Evolutionary conservation across 2,888 invertebrate genomes (phyloP).

Genomic region (Leptinotarsa peninsularis): DNA sequence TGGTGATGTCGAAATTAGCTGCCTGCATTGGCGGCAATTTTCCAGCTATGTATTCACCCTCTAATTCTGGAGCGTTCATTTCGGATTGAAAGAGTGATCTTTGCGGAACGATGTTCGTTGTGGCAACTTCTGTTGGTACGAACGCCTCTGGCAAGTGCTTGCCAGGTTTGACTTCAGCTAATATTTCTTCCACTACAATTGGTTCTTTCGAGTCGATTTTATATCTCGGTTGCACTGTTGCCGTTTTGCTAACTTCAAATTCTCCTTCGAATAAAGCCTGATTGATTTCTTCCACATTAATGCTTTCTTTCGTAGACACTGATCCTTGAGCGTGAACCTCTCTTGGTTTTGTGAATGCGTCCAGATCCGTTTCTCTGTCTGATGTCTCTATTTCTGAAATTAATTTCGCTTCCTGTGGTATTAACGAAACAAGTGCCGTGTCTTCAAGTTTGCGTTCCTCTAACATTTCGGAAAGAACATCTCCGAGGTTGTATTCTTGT

Average conservation of each 20-base stretch:
- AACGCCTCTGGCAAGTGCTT: slow-evolving; percentile 84
- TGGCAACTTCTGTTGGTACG: slow-evolving; percentile 83
- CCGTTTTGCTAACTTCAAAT: slow-evolving; percentile 68
- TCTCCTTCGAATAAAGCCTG: slow-evolving; percentile 73
- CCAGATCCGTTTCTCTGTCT: slow-evolving; percentile 70
- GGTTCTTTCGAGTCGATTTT: slow-evolving; percentile 75
- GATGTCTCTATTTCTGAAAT: slow-evolving; percentile 73
- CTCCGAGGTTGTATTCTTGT: slow-evolving; percentile 64
- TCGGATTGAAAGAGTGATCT: slow-evolving; percentile 76
- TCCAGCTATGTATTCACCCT: slow-evolving; percentile 72
- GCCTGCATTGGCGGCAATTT: slow-evolving; percentile 73
- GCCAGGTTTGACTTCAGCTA: slow-evolving; percentile 78
- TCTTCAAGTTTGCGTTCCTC: slow-evolving; percentile 59
- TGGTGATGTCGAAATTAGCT: slow-evolving; percentile 72
- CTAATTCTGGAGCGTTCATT: slow-evolving; percentile 76
- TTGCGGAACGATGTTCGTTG: slow-evolving; percentile 74
- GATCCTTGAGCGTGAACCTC: slow-evolving; percentile 70
- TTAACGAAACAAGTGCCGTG: slow-evolving; percentile 65
- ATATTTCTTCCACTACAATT: slow-evolving; percentile 75
- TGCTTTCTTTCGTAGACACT: slow-evolving; percentile 73
- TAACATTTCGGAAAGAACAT: slow-evolving; percentile 59
- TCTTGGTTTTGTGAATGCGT: slow-evolving; percentile 66
- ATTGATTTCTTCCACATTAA: slow-evolving; percentile 74
- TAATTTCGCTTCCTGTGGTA: slow-evolving; percentile 75
- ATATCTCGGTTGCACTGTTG: slow-evolving; percentile 71